These are phyloP conservation scores for Mythimna albipuncta DNA, from an alignment of 2,888 invertebrate species.

Conservation along the genomic window DNA sequence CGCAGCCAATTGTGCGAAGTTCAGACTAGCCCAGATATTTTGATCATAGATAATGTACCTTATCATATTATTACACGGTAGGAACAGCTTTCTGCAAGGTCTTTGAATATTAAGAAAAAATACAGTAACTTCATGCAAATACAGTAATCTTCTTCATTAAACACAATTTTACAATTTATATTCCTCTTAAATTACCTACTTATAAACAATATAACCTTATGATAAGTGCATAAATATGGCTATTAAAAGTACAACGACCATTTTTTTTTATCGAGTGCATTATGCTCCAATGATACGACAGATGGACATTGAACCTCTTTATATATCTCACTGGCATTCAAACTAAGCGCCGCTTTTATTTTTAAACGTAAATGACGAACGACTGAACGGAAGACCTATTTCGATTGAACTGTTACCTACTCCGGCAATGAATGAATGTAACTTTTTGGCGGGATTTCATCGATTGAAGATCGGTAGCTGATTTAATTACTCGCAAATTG, in stretches of 20 bases:
- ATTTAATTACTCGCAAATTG: too few species aligned
- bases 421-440: slow-evolving; percentile 7
- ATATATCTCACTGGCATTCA: slow-evolving; percentile 67
- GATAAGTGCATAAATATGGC: slow-evolving; percentile 33
- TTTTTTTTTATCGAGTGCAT: slow-evolving; percentile 44
- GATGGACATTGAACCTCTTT: slow-evolving; percentile 79
- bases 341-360: slow-evolving; percentile 57
- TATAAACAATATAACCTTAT: neutral
- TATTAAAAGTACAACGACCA: slow-evolving; percentile 30
- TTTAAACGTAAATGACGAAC: slow-evolving; percentile 59
- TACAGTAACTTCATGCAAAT: slow-evolving; percentile 4
- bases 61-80: neutral
- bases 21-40: too few species aligned
- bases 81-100: neutral
- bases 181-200: slow-evolving; percentile 7
- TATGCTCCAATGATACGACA: slow-evolving; percentile 40
- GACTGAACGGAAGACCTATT: slow-evolving; percentile 55
- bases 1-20: too few species aligned
- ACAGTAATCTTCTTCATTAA: slow-evolving; percentile 31
- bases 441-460: neutral
- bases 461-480: too few species aligned
- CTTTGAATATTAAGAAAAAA: neutral
- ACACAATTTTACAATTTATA: slow-evolving; percentile 28
- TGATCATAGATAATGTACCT: too few species aligned
- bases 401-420: slow-evolving; percentile 8